Evolutionary conservation across 2,888 invertebrate species (phyloP).

Genomic region (Epistrophe eligans): DNA sequence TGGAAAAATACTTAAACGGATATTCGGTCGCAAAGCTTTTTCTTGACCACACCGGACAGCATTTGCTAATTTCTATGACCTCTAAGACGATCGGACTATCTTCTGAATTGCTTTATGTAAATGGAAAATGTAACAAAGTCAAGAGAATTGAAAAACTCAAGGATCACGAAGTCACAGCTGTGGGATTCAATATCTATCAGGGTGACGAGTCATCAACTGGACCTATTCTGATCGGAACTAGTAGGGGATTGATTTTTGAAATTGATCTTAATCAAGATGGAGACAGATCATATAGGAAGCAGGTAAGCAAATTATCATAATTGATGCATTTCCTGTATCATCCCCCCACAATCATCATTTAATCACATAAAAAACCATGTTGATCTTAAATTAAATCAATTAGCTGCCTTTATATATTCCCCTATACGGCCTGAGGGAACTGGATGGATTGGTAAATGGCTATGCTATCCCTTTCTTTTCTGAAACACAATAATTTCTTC

Average conservation of each 20-base stretch:
- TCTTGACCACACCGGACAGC: slow-evolving; percentile 94
- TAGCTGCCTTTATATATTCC: slow-evolving; percentile 91
- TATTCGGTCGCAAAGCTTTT: slow-evolving; percentile 81
- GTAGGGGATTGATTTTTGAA: slow-evolving; percentile 95
- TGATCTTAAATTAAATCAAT: slow-evolving; percentile 33
- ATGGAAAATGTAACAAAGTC: slow-evolving; percentile 90
- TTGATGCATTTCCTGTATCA: slow-evolving; percentile 24
- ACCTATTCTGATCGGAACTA: slow-evolving; percentile 94
- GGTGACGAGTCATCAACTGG: slow-evolving; percentile 89
- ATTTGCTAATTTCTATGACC: slow-evolving; percentile 89
- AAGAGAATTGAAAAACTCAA: slow-evolving; percentile 85
- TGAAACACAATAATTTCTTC: slow-evolving; percentile 33
- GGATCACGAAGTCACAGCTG: slow-evolving; percentile 93
- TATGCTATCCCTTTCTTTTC: slow-evolving; percentile 53
- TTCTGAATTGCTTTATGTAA: slow-evolving; percentile 92
- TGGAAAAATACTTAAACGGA: slow-evolving; percentile 82
- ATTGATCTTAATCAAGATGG: slow-evolving; percentile 93
- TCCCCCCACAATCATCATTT: slow-evolving; percentile 56
- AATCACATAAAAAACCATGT: slow-evolving; percentile 56
- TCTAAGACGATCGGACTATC: slow-evolving; percentile 85
- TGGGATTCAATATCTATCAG: slow-evolving; percentile 94
- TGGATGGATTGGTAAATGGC: slow-evolving; percentile 88
- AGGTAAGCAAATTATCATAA: slow-evolving; percentile 85
- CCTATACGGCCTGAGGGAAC: slow-evolving; percentile 89
- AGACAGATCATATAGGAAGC: slow-evolving; percentile 94